Conservation (phyloP, 2,113 vertebrate genomes). For the Ellobius talpinus region DNA sequence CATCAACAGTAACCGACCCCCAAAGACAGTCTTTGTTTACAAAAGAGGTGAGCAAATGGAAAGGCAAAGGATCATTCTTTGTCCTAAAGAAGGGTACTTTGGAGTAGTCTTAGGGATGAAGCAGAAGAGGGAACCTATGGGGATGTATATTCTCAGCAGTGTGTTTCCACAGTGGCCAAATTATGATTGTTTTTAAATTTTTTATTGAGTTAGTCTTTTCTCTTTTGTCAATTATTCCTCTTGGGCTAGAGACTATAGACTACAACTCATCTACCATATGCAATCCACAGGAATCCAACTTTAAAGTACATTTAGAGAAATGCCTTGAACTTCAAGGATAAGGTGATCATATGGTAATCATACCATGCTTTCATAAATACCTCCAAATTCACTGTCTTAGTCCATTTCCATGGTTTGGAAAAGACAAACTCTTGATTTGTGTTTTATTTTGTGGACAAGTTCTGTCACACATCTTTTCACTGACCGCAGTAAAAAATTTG, state of each 20-base stretch:
- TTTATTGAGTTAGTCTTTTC: not conserved
- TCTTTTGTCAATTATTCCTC: not conserved
- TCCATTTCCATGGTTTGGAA: not conserved
- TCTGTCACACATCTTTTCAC: not conserved
- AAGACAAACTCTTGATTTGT: not conserved
- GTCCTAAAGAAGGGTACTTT: not conserved
- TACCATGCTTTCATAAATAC: not conserved
- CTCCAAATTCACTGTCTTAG: not conserved
- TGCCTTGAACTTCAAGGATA: not conserved
- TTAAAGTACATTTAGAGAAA: not conserved
- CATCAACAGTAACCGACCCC: too few species aligned
- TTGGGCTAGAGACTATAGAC: too few species aligned
- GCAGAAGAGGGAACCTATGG: accelerated
- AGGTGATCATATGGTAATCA: not conserved
- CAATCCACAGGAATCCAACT: not conserved
- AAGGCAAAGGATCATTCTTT: not conserved
- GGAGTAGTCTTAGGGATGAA: not conserved
- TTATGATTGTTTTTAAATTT: not conserved
- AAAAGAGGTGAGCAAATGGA: not conserved
- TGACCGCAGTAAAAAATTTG: not conserved
- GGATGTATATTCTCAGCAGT: not conserved
- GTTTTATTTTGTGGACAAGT: not conserved
- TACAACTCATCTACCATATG: not conserved
- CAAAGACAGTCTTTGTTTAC: not conserved
- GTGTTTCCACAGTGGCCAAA: too few species aligned